Percentiles rank a stretch among this genome's conserved stretches.
Conservation (phyloP, 2,888 invertebrate species). For the Noctua fimbriata region DNA sequence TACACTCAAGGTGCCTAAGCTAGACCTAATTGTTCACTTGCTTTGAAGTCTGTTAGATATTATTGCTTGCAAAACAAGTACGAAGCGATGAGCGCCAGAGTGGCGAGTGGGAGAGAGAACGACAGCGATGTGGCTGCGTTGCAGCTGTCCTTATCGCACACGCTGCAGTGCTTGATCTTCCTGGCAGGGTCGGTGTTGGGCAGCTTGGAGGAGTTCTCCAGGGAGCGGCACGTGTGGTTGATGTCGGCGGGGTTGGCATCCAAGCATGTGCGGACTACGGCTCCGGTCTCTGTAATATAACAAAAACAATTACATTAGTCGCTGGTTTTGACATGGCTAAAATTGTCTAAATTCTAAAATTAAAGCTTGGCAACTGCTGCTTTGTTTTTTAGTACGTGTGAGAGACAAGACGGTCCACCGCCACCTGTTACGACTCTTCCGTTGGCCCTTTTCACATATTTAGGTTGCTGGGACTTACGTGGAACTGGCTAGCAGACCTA, state of each 20-base stretch:
- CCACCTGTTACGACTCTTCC: not conserved
- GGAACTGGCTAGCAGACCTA: not conserved
- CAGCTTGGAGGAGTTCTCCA: constrained; percentile 71
- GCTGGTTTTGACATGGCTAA: not conserved
- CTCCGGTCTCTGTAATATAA: constrained; percentile 78
- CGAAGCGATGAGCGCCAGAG: constrained; percentile 78
- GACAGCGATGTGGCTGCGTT: constrained; percentile 85
- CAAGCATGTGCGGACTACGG: constrained; percentile 83
- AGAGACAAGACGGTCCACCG: not conserved
- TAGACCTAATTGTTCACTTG: constrained; percentile 64
- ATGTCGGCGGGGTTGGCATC: constrained; percentile 80
- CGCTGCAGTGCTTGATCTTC: constrained; percentile 80
- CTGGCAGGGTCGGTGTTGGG: constrained; percentile 62
- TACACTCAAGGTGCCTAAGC: constrained; percentile 51
- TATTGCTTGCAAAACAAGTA: constrained; percentile 84
- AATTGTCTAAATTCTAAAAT: not conserved
- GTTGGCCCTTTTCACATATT: not conserved
- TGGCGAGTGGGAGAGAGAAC: constrained; percentile 81
- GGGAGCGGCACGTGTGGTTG: constrained; percentile 78
- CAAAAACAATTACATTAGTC: not conserved
- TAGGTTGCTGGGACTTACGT: not conserved
- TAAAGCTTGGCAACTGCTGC: not conserved
- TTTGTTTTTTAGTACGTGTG: not conserved
- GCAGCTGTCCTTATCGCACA: constrained; percentile 89
- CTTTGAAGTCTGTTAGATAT: constrained; percentile 66